Percentiles rank a stretch among this genome's conserved stretches.
Evolutionary conservation across 2,113 vertebrate genomes (phyloP).

Genomic region (Rhinolophus ferrumequinum): DNA sequence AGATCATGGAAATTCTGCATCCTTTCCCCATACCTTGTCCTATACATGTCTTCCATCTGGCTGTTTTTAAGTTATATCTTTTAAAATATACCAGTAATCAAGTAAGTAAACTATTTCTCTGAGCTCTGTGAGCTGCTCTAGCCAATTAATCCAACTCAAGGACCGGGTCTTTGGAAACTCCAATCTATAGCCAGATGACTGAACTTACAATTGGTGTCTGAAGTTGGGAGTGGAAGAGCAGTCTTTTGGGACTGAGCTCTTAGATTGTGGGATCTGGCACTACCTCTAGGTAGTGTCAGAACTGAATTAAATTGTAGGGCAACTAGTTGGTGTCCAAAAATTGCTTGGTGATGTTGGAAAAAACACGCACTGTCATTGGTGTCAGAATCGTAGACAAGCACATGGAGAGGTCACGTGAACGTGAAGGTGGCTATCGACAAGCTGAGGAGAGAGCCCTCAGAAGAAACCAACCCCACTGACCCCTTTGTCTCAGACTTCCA

Average conservation of each 20-base stretch:
- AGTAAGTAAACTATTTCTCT: not conserved
- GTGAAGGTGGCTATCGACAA: not conserved
- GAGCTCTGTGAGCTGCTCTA: not conserved
- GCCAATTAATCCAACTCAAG: not conserved
- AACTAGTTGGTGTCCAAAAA: not conserved
- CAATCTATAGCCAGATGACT: not conserved
- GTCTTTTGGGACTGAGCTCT: not conserved
- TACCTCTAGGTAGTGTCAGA: not conserved
- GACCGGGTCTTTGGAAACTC: not conserved
- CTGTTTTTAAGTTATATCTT: not conserved
- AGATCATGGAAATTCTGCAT: not conserved
- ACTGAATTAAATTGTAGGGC: not conserved
- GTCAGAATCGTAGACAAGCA: not conserved
- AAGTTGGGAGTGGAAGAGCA: too few species aligned
- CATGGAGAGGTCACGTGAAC: not conserved
- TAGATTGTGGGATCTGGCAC: not conserved
- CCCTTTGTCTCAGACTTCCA: not conserved
- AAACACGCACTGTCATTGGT: not conserved
- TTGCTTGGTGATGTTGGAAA: not conserved
- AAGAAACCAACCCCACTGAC: not conserved
- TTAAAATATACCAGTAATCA: not conserved
- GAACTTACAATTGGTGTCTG: not conserved
- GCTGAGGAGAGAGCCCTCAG: not conserved
- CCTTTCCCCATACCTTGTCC: not conserved
- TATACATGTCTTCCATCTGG: not conserved